A percentile compares a stretch with the other conserved stretches of the same genome.
phyloP scores from a whole-genome alignment of 2,888 invertebrate genomes.

The Drosophila aldrichi region DNA sequence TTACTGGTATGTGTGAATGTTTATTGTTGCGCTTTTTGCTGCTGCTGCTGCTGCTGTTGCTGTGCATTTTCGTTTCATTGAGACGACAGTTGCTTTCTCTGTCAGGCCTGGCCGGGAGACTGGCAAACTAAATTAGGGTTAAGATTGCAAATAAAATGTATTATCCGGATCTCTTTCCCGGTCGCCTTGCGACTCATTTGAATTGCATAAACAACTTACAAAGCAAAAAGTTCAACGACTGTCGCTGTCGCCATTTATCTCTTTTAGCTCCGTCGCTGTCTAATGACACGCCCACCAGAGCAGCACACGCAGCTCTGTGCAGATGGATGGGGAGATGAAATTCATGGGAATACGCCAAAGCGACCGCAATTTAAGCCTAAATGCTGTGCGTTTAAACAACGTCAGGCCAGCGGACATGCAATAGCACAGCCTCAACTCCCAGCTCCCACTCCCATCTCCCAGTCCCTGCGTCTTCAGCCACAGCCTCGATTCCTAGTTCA shows the following conservation, averaged over 20 bases:
- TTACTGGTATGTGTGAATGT: constrained; percentile 48
- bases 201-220: constrained; percentile 78
- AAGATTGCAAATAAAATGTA: constrained; percentile 80
- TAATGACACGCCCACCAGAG: constrained; percentile 74
- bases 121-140: constrained; percentile 78
- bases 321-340: constrained; percentile 41
- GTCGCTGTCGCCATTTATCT: constrained; percentile 74
- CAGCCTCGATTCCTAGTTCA: constrained; percentile 30
- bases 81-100: constrained; percentile 65
- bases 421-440: constrained; percentile 25
- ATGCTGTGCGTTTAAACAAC: constrained; percentile 76
- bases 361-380: constrained; percentile 79
- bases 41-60: constrained; percentile 42
- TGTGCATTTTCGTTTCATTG: constrained; percentile 76
- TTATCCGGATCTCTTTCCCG: constrained; percentile 39
- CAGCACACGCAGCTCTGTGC: neutral
- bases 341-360: constrained; percentile 69
- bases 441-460: neutral
- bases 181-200: constrained; percentile 62
- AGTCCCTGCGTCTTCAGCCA: neutral
- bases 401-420: constrained; percentile 63
- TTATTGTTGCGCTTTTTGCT: constrained; percentile 73
- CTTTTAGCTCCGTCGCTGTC: constrained; percentile 73
- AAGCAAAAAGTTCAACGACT: constrained; percentile 79
- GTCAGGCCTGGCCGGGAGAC: constrained; percentile 60